Evolutionary conservation across 2,797 vertebrate species (phyloP).

Genomic region (Muscicapa comitata): DNA sequence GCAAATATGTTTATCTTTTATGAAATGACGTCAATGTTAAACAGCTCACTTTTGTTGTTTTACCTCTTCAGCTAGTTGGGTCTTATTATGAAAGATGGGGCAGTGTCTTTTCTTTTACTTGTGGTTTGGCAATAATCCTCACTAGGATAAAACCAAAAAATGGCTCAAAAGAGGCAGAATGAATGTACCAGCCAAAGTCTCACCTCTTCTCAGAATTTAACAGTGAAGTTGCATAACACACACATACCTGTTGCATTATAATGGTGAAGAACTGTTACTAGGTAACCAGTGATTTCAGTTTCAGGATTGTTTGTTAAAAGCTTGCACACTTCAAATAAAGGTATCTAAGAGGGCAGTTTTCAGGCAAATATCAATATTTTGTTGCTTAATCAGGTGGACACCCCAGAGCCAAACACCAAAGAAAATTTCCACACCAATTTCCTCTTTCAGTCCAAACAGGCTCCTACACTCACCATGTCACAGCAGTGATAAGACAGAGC

Average conservation of each 20-base stretch:
- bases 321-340: background rate
- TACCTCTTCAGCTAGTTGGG: slow-evolving; percentile 21
- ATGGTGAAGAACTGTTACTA: slow-evolving; percentile 22
- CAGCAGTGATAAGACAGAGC: background rate
- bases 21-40: slow-evolving; percentile 9
- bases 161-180: slow-evolving; percentile 21
- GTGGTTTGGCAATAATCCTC: slow-evolving; percentile 14
- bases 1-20: slow-evolving; percentile 25
- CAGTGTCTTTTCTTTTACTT: background rate
- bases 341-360: background rate
- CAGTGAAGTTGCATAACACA: slow-evolving; percentile 9
- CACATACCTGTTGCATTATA: slow-evolving; percentile 39
- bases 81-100: background rate
- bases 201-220: slow-evolving; percentile 52
- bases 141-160: slow-evolving; percentile 41
- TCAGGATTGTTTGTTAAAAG: slow-evolving; percentile 25
- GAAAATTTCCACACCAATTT: background rate
- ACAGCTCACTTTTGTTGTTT: slow-evolving; percentile 21
- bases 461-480: background rate
- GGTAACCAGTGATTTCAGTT: background rate
- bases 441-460: background rate
- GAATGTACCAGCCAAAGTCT: slow-evolving; percentile 31
- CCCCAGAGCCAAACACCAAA: background rate
- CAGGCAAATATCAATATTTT: background rate
- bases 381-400: background rate